phyloP scores from a whole-genome alignment of 2,113 vertebrate genomes.

The Dicentrarchus labrax region DNA sequence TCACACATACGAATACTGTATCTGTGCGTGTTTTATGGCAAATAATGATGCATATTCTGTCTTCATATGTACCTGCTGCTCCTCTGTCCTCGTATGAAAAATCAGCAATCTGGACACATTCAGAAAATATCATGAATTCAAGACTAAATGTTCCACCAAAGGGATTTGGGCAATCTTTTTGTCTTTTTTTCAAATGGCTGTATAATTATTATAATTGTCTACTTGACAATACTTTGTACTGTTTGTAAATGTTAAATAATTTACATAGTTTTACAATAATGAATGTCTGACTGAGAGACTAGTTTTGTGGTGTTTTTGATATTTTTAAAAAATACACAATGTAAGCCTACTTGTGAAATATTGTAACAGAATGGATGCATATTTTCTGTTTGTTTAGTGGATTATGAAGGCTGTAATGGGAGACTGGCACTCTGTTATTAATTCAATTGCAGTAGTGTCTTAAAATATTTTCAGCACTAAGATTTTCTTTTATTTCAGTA shows the following conservation, averaged over 20 bases:
- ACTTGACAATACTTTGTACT: slow-evolving; percentile 75
- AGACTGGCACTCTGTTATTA: slow-evolving; percentile 3
- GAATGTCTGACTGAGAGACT: slow-evolving; percentile 73
- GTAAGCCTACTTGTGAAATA: slow-evolving; percentile 61
- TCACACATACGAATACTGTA: not conserved
- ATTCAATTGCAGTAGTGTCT: slow-evolving; percentile 22
- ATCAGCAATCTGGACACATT: not conserved
- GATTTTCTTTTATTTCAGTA: slow-evolving; percentile 32
- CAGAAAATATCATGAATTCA: slow-evolving; percentile 10
- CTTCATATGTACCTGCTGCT: slow-evolving; percentile 20
- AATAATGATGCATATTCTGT: slow-evolving; percentile 35
- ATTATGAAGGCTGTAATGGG: slow-evolving; percentile 27
- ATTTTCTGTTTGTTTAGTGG: slow-evolving; percentile 52
- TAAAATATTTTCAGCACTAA: slow-evolving; percentile 27
- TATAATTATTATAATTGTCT: slow-evolving; percentile 70
- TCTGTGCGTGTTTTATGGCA: slow-evolving; percentile 1
- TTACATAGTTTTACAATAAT: slow-evolving; percentile 83
- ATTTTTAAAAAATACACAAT: slow-evolving; percentile 70
- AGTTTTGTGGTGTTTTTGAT: slow-evolving; percentile 84
- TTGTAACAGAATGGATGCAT: slow-evolving; percentile 55
- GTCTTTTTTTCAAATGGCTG: slow-evolving; percentile 67
- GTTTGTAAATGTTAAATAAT: slow-evolving; percentile 84
- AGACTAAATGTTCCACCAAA: slow-evolving; percentile 66
- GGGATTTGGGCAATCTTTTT: slow-evolving; percentile 31
- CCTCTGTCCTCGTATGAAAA: slow-evolving; percentile 2